Conservation (phyloP, 2,888 invertebrate species). For the Cephus sareptanus region DNA sequence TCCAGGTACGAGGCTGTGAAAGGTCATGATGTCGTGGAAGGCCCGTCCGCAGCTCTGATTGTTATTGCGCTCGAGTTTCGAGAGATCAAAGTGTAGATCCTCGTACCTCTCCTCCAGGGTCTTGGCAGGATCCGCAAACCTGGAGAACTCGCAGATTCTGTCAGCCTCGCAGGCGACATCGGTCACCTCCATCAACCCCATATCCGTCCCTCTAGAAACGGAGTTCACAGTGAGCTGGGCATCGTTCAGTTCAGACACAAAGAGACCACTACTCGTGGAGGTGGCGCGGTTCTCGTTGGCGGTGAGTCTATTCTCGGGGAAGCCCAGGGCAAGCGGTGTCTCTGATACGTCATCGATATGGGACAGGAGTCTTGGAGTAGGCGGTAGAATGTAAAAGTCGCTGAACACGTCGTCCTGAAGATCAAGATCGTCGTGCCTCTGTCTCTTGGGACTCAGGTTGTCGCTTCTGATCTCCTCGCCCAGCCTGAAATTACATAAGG, state of each 20-base stretch:
- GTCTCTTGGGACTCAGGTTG: conserved; percentile 48
- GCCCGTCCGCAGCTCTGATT: conserved; percentile 60
- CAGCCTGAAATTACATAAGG: conserved; percentile 36
- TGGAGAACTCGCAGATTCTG: conserved; percentile 55
- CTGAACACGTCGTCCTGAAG: conserved; percentile 78
- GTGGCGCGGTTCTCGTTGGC: conserved; percentile 27
- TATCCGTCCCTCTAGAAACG: conserved; percentile 32
- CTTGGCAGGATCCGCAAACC: conserved; percentile 54
- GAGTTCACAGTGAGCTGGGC: conserved; percentile 15
- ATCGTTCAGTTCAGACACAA: conserved; percentile 31
- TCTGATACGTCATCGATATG: conserved; percentile 72
- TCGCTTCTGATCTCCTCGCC: conserved; percentile 51
- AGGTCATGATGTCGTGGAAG: conserved; percentile 61
- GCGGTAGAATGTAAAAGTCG: conserved; percentile 76
- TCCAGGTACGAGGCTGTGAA: conserved; percentile 61
- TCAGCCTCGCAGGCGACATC: conserved; percentile 54
- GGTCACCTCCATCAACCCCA: conserved; percentile 45
- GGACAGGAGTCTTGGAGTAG: conserved; percentile 76
- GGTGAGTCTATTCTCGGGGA: conserved; percentile 39
- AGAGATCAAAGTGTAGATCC: conserved; percentile 54
- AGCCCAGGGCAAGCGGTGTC: conserved; percentile 34
- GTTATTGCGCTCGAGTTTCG: conserved; percentile 58
- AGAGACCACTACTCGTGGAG: conserved; percentile 23
- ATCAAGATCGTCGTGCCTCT: conserved; percentile 72
- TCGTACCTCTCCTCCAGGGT: conserved; percentile 55